Conservation (phyloP, 2,888 invertebrate species). For the Phortica okadai region DNA sequence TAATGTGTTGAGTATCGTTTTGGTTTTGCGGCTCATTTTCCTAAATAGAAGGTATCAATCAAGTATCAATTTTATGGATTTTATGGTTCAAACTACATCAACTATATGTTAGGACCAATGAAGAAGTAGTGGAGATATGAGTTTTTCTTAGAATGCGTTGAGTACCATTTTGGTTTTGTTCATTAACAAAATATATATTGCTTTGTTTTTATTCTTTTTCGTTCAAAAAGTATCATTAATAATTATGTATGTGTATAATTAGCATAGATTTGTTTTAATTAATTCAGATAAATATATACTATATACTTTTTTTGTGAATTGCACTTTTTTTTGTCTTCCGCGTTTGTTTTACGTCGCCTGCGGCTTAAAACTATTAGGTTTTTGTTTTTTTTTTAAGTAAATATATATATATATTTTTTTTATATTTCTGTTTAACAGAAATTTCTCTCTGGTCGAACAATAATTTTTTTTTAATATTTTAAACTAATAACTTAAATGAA, state of each 20-base stretch:
- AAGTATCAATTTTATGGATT: too few relatives aligned
- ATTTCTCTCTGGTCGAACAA: slow-evolving; percentile 38
- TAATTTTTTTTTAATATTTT: slow-evolving; percentile 46
- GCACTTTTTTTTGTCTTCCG: slow-evolving; percentile 46
- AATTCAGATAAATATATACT: slow-evolving; percentile 35
- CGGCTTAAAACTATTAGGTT: slow-evolving; percentile 42
- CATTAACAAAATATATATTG: slow-evolving; percentile 36
- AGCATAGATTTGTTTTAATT: slow-evolving; percentile 38
- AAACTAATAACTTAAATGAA: slow-evolving; percentile 39
- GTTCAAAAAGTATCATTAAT: slow-evolving; percentile 2
- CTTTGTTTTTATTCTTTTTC: slow-evolving; percentile 4
- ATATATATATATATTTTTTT: background rate
- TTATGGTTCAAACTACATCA: too few relatives aligned
- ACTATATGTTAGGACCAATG: too few relatives aligned
- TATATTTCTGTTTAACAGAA: slow-evolving; percentile 67
- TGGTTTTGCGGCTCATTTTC: too few relatives aligned
- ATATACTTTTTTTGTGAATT: slow-evolving; percentile 44
- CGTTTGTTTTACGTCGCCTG: slow-evolving; percentile 44
- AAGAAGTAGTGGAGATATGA: too few relatives aligned
- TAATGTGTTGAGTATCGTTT: too few relatives aligned
- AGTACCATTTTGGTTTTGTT: slow-evolving; percentile 24
- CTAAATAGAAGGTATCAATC: too few relatives aligned
- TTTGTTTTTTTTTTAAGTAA: slow-evolving; percentile 24
- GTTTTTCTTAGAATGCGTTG: background rate
- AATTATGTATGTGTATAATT: slow-evolving; percentile 35